Evolutionary conservation across 2,888 invertebrate species (phyloP).

Genomic region (Drosophila pullipes): DNA sequence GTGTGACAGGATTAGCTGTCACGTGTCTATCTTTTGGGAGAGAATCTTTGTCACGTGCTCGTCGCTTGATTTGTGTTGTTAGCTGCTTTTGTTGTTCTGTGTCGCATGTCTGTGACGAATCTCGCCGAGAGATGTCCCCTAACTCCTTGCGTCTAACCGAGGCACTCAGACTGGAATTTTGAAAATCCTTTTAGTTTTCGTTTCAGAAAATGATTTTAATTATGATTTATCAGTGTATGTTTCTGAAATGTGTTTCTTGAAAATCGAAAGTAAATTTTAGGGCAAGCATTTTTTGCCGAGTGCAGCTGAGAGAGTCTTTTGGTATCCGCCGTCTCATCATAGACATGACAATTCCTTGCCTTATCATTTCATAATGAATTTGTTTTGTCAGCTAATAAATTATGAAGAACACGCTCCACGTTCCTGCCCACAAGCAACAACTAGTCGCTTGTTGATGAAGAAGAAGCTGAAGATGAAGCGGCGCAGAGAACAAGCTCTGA

Average conservation of each 20-base stretch:
- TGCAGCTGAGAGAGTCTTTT: slow-evolving; percentile 16
- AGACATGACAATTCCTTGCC: slow-evolving; percentile 69
- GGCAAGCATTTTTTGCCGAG: not conserved
- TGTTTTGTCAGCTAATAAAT: slow-evolving; percentile 82
- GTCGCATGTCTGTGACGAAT: slow-evolving; percentile 20
- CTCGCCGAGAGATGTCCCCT: not conserved
- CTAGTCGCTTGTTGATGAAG: not conserved
- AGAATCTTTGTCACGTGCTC: slow-evolving; percentile 57
- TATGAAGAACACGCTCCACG: slow-evolving; percentile 71
- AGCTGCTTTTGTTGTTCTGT: not conserved
- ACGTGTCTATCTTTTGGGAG: slow-evolving; percentile 47
- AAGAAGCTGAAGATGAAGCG: not conserved
- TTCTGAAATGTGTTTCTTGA: not conserved
- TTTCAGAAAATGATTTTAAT: not conserved
- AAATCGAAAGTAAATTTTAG: not conserved
- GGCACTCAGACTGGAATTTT: not conserved
- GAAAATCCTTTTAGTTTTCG: not conserved
- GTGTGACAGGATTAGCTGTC: slow-evolving; percentile 63
- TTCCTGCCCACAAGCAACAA: slow-evolving; percentile 50
- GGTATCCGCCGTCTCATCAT: slow-evolving; percentile 50
- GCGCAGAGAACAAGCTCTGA: slow-evolving; percentile 17
- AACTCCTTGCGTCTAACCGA: not conserved
- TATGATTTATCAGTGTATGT: not conserved
- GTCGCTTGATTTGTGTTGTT: slow-evolving; percentile 37
- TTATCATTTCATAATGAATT: slow-evolving; percentile 82